Evolutionary conservation across 2,113 vertebrate genomes (phyloP).

Genomic region (Pycnonotus jocosus): DNA sequence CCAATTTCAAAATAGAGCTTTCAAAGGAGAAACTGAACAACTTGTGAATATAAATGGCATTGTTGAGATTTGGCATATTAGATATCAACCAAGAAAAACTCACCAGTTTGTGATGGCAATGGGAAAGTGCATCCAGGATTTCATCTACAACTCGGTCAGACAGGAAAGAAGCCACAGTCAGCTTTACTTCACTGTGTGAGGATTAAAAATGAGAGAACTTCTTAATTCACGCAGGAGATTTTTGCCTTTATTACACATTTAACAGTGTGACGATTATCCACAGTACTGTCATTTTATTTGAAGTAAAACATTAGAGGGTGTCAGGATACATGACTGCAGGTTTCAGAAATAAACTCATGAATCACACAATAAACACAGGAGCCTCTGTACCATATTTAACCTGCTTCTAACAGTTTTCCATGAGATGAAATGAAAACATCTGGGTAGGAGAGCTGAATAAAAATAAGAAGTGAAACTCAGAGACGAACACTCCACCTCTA

Average conservation of each 20-base stretch:
- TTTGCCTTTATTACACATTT: not conserved
- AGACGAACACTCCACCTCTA: not conserved
- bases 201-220: slow-evolving; percentile 34
- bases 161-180: slow-evolving; percentile 94
- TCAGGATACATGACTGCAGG: slow-evolving; percentile 10
- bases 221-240: not conserved
- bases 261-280: not conserved
- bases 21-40: not conserved
- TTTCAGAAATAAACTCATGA: slow-evolving; percentile 55
- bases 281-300: not conserved
- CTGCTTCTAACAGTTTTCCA: slow-evolving; percentile 34
- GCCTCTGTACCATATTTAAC: slow-evolving; percentile 39
- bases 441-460: slow-evolving; percentile 35
- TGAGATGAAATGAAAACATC: slow-evolving; percentile 46
- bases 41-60: not conserved
- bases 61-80: not conserved
- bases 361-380: slow-evolving; percentile 55
- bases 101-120: slow-evolving; percentile 87
- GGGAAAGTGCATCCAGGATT: slow-evolving; percentile 89
- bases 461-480: not conserved
- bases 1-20: not conserved
- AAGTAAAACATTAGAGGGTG: not conserved
- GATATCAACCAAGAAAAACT: slow-evolving; percentile 33
- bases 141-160: slow-evolving; percentile 97
- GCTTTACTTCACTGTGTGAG: slow-evolving; percentile 87